Conservation (phyloP, 2,888 invertebrate species). For the Cyrtodaria siliqua region DNA sequence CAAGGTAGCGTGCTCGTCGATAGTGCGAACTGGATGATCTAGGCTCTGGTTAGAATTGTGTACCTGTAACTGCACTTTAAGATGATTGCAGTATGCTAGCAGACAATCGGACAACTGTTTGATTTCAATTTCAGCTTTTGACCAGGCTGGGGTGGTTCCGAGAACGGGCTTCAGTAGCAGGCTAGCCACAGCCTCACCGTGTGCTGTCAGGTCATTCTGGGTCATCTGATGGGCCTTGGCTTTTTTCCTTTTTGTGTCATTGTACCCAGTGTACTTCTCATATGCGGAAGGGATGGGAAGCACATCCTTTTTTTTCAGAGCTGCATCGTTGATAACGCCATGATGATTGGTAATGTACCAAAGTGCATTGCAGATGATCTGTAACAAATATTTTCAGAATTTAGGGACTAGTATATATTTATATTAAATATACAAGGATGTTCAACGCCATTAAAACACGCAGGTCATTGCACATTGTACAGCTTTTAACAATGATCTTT, state of each 20-base stretch:
- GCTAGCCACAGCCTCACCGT: slow-evolving; percentile 22
- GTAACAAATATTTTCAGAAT: too few species aligned
- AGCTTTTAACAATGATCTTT: too few species aligned
- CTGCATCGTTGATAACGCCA: slow-evolving; percentile 14
- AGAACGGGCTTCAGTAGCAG: not conserved
- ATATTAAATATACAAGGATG: too few species aligned
- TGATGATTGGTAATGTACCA: slow-evolving; percentile 37
- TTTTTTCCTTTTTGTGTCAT: slow-evolving; percentile 20
- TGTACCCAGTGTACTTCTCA: slow-evolving; percentile 17
- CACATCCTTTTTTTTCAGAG: slow-evolving; percentile 10
- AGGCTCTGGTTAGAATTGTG: not conserved
- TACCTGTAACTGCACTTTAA: slow-evolving; percentile 4
- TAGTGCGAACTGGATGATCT: slow-evolving; percentile 5
- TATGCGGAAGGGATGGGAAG: slow-evolving; percentile 10
- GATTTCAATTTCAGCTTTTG: not conserved
- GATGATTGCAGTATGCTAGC: not conserved
- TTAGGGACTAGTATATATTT: too few species aligned
- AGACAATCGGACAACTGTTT: slow-evolving; percentile 16
- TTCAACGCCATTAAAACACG: too few species aligned
- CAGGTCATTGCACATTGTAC: too few species aligned
- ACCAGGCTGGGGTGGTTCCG: slow-evolving; percentile 17
- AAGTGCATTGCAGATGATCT: slow-evolving; percentile 21
- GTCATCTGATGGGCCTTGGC: not conserved
- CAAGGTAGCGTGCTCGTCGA: too few species aligned
- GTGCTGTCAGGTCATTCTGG: slow-evolving; percentile 9